Percentiles rank a stretch among this genome's conserved stretches.
These are phyloP conservation scores for Samia ricini DNA, from an alignment of 1,140 invertebrate species.

Conservation along the genomic window DNA sequence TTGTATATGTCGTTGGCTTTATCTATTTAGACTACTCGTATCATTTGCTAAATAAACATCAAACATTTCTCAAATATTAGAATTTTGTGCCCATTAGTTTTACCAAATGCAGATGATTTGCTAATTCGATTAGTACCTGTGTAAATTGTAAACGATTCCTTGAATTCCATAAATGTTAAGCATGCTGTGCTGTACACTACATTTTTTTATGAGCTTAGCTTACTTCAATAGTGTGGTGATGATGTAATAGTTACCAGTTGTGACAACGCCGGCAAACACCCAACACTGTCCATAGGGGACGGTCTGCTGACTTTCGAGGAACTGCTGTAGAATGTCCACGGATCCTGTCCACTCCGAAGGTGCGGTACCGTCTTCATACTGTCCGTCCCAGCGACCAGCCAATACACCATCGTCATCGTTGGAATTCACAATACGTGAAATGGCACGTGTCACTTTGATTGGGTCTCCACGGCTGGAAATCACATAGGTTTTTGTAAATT, in stretches of 20 bases:
- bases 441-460: slow-evolving; percentile 82
- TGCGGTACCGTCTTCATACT: slow-evolving; percentile 83
- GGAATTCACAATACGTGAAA: slow-evolving; percentile 86
- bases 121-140: no score
- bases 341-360: slow-evolving; percentile 84
- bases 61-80: no score
- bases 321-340: slow-evolving; percentile 81
- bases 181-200: no score
- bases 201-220: background rate
- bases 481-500: background rate
- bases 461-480: slow-evolving; percentile 82
- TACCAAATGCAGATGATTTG: no score
- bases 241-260: slow-evolving; percentile 77
- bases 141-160: no score
- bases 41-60: no score
- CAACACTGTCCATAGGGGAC: slow-evolving; percentile 89
- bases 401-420: slow-evolving; percentile 85
- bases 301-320: slow-evolving; percentile 77
- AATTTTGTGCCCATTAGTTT: no score
- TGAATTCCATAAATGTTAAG: no score
- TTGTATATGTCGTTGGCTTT: no score
- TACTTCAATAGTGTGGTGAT: background rate
- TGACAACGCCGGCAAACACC: slow-evolving; percentile 86
- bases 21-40: no score
- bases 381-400: slow-evolving; percentile 84